Conservation (phyloP, 2,888 invertebrate species). For the Salpingus planirostris region DNA sequence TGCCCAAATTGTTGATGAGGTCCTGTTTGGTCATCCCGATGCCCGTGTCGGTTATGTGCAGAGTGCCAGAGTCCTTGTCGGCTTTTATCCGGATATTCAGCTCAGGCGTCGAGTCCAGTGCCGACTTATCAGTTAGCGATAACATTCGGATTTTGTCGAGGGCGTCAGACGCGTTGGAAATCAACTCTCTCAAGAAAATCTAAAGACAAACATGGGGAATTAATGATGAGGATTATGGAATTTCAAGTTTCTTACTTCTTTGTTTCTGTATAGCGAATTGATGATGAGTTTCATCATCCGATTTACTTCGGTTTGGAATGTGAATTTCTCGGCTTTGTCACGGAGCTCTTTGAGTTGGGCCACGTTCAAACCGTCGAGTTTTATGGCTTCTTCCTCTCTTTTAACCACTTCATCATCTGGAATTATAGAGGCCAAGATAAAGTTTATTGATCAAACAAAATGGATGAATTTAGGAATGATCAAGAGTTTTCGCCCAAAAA, state of each 20-base stretch:
- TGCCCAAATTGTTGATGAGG: slow-evolving; percentile 91
- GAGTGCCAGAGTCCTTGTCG: slow-evolving; percentile 82
- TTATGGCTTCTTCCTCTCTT: slow-evolving; percentile 94
- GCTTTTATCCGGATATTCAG: slow-evolving; percentile 84
- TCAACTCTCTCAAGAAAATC: slow-evolving; percentile 95
- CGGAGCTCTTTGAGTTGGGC: slow-evolving; percentile 87
- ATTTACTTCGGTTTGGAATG: slow-evolving; percentile 97
- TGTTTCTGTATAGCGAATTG: slow-evolving; percentile 97
- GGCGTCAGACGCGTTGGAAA: slow-evolving; percentile 98
- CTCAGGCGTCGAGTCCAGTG: slow-evolving; percentile 71
- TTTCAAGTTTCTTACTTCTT: slow-evolving; percentile 66
- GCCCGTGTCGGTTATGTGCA: slow-evolving; percentile 94
- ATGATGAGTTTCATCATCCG: slow-evolving; percentile 99
- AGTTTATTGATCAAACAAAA: slow-evolving; percentile 25
- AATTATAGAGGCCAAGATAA: slow-evolving; percentile 7
- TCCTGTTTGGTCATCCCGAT: slow-evolving; percentile 96
- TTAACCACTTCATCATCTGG: slow-evolving; percentile 81
- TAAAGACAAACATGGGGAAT: slow-evolving; percentile 34
- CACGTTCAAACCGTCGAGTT: slow-evolving; percentile 88
- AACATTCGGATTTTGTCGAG: slow-evolving; percentile 94
- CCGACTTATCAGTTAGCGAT: slow-evolving; percentile 77
- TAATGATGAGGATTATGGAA: background rate
- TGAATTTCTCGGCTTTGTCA: slow-evolving; percentile 78
- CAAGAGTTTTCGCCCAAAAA: too few relatives aligned
- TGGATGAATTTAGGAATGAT: too few relatives aligned